Percentiles rank a stretch among this genome's conserved stretches.
Conservation (phyloP, 2,113 vertebrate species). For the Vimba vimba region DNA sequence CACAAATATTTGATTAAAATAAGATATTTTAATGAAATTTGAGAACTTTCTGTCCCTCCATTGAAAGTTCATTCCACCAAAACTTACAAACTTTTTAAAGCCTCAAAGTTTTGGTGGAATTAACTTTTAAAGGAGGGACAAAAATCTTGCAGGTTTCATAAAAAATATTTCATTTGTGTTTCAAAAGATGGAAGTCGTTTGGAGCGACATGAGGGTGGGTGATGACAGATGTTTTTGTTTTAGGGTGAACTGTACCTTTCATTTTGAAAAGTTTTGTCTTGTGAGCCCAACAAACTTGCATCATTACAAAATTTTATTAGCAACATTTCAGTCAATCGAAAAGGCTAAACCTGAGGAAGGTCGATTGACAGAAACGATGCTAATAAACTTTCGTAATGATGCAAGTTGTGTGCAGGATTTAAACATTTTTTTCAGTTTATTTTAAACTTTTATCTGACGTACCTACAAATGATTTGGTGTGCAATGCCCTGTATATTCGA, state of each 20-base stretch:
- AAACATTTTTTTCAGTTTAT: not conserved
- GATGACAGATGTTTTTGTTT: too few species aligned
- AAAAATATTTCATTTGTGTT: not conserved
- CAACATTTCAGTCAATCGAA: not conserved
- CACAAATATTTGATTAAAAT: too few species aligned
- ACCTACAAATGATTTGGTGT: not conserved
- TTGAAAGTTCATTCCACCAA: not conserved
- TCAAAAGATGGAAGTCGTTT: not conserved
- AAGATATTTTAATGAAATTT: not conserved
- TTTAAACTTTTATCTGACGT: not conserved
- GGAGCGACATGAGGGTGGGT: not conserved
- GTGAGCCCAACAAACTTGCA: not conserved
- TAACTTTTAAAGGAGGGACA: too few species aligned
- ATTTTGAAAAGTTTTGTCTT: not conserved
- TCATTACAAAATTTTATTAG: not conserved
- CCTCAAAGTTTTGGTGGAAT: too few species aligned
- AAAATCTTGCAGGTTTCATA: not conserved
- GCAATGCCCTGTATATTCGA: not conserved
- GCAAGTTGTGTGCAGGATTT: not conserved
- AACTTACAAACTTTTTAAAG: too few species aligned
- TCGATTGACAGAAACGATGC: not conserved
- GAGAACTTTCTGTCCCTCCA: not conserved
- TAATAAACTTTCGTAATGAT: not conserved
- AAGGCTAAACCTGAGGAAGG: not conserved
- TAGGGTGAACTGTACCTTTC: not conserved